Evolutionary conservation across 2,113 vertebrate genomes (phyloP).

Genomic region (Trichomycterus rosablanca): DNA sequence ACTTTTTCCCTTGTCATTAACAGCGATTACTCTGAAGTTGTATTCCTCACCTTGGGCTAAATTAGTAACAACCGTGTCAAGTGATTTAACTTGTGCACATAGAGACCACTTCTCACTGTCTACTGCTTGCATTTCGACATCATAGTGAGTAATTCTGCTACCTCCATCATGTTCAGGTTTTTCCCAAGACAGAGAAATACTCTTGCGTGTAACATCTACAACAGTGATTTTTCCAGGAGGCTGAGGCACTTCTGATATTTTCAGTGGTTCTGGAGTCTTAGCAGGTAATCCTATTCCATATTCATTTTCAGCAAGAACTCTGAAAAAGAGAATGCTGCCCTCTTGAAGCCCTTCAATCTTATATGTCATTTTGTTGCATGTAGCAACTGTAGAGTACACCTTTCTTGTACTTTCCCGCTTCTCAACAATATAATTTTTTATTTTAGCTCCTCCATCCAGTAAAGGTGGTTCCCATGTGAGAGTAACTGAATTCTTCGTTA

Average conservation of each 20-base stretch:
- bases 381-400: conserved; percentile 86
- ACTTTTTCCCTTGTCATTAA: conserved; percentile 95
- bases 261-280: conserved; percentile 83
- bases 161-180: conserved; percentile 94
- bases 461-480: conserved; percentile 93
- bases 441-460: conserved; percentile 91
- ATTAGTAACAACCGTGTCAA: conserved; percentile 84
- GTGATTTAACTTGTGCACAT: conserved; percentile 82
- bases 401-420: conserved; percentile 96
- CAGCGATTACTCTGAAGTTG: conserved; percentile 88
- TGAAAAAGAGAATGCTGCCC: conserved; percentile 89
- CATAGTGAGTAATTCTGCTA: conserved; percentile 89
- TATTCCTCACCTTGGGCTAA: conserved; percentile 89
- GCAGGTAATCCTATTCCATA: conserved; percentile 88
- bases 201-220: conserved; percentile 86
- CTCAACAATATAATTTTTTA: conserved; percentile 95
- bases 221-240: conserved; percentile 93
- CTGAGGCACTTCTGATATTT: conserved; percentile 93
- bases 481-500: conserved; percentile 88
- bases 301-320: conserved; percentile 92
- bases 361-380: conserved; percentile 91
- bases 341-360: conserved; percentile 90
- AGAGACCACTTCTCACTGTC: conserved; percentile 87
- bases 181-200: conserved; percentile 84
- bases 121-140: conserved; percentile 91